Percentiles rank a stretch among this genome's conserved stretches.
phyloP scores from a whole-genome alignment of 1,140 invertebrate genomes.

The Drosophila cardini region DNA sequence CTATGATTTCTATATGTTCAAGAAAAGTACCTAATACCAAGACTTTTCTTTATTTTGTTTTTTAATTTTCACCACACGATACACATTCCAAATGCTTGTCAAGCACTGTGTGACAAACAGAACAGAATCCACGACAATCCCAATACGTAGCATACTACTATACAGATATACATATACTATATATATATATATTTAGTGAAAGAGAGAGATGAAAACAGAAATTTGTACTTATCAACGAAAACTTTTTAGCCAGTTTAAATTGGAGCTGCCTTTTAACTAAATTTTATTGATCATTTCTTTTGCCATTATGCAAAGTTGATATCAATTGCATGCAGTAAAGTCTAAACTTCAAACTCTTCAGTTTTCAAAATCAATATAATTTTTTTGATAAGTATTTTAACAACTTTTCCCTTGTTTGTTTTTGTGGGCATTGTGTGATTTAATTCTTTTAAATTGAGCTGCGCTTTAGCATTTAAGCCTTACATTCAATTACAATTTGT shows the following conservation, averaged over 20 bases:
- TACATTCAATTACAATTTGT: constrained; percentile 72
- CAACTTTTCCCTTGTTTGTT: constrained; percentile 48
- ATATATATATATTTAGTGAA: background rate
- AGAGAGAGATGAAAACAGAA: background rate
- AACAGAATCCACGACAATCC: constrained; percentile 43
- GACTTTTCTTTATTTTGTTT: too few species aligned
- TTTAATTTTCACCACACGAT: background rate
- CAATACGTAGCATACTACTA: constrained; percentile 8
- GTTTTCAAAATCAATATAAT: constrained; percentile 49
- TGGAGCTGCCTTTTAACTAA: constrained; percentile 27
- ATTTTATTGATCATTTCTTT: constrained; percentile 37
- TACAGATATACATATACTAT: background rate
- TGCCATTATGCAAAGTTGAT: constrained; percentile 50
- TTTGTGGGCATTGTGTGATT: constrained; percentile 67
- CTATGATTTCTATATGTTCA: constrained; percentile 16
- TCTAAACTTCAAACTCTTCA: constrained; percentile 38
- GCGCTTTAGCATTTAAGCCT: constrained; percentile 51
- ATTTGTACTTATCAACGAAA: constrained; percentile 32
- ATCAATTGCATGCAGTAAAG: constrained; percentile 66
- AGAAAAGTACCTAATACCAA: too few species aligned
- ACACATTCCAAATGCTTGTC: constrained; percentile 68
- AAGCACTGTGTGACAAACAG: constrained; percentile 27
- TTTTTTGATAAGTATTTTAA: constrained; percentile 79
- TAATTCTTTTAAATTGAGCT: constrained; percentile 64
- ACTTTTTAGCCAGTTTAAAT: constrained; percentile 8